Base-by-base conservation (phyloP, 1,140 invertebrate species). In the Ips typographus region DNA sequence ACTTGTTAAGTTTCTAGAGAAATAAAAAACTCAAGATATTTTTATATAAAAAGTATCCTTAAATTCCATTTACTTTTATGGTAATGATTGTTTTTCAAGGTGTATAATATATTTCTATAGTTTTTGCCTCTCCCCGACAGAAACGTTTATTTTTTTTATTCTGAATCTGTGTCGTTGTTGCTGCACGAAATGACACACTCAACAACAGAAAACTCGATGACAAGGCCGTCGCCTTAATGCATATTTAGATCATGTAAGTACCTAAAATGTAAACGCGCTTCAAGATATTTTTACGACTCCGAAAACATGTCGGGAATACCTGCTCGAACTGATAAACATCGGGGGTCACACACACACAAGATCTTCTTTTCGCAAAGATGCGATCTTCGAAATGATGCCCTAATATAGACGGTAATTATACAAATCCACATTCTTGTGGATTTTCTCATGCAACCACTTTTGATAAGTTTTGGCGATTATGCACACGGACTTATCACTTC, bases 321-420 rank as follows among this genome's bases (percentile, higher is more conserved):
- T 42, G 40, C 51, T 5, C 36, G 51, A 36, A 56, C 51, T 56
- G 62, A 56, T 65, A 55, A 65, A 42, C 52, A 63, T 65, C 62
- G 38, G 40, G 62, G 62, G 51, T 51, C 60, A 58, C 36, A 53
- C 6, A 7, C 22, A 22, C 22, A 22, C 49, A 63, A 51, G 49
- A 63, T 63, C 44, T 63, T 63, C 61, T 63, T 63, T 63, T 63
- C 61, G 49, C 61, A 51, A 63, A 63, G 51, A 65, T 65, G 62
- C 51, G 42, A 65, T 65, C 62, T 65, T 65, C 39, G 22, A 40
- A 63, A 40, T 63, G 37, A 52, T 63, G 51, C 40, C 62, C 62
- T 65, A 65, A 55, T 65, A 65, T 65, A 55, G 62, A 55, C 42
- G 41, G 52, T 63, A 63, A 63, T 63, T 53, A 53, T 63, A 63